phyloP scores from a whole-genome alignment of 2,113 vertebrate species.

The Phrynosoma platyrhinos region DNA sequence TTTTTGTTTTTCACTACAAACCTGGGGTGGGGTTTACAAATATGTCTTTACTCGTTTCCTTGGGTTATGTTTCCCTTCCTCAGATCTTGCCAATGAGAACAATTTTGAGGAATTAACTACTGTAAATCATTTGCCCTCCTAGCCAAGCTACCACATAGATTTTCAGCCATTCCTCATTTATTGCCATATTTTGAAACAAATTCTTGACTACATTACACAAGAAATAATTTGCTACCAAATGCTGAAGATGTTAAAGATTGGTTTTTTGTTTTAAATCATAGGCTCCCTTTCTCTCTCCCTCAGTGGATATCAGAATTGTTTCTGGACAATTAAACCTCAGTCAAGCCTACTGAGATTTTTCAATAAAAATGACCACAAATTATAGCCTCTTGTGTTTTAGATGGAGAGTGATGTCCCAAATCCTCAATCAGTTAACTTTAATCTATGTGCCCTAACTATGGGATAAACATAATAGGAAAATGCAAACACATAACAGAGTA shows the following conservation, averaged over 20 bases:
- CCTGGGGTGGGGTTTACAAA: not conserved
- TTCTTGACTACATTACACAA: conserved; percentile 7
- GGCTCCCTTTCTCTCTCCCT: conserved; percentile 8
- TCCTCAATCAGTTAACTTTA: conserved; percentile 8
- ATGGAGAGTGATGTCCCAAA: not conserved
- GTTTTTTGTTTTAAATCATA: not conserved
- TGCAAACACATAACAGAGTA: conserved; percentile 59
- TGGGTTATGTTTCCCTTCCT: not conserved
- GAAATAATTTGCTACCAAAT: conserved; percentile 1
- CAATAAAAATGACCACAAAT: not conserved
- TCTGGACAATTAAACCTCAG: not conserved
- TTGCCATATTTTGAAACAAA: not conserved
- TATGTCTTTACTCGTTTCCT: too few species aligned
- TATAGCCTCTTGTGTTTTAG: not conserved
- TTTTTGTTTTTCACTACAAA: not conserved
- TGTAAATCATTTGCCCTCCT: conserved; percentile 11
- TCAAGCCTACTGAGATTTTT: conserved; percentile 8
- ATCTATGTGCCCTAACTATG: conserved; percentile 46
- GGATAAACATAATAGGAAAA: conserved; percentile 44
- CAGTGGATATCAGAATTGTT: conserved; percentile 29
- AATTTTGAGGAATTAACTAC: conserved; percentile 24
- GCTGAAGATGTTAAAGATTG: not conserved
- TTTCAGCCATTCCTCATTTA: conserved; percentile 42
- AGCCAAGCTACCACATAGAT: conserved; percentile 9
- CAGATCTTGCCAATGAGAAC: conserved; percentile 3